Conservation (phyloP, 2,888 invertebrate species). For the Polydrusus cervinus region DNA sequence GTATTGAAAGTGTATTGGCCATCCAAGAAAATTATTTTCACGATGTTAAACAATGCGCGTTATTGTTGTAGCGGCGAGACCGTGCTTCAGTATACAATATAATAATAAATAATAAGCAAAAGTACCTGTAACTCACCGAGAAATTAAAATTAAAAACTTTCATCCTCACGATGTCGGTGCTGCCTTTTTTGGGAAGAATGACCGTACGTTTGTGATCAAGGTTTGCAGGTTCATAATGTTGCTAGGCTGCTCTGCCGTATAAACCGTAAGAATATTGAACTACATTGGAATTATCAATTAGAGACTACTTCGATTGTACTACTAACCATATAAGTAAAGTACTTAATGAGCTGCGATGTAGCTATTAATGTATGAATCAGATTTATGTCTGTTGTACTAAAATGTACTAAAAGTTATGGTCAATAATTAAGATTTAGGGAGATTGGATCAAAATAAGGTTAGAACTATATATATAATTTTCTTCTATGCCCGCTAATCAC, state of each 20-base stretch:
- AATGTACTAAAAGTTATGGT: too few relatives aligned
- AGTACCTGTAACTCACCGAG: constrained; percentile 60
- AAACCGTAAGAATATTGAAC: too few relatives aligned
- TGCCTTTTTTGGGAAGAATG: constrained; percentile 48
- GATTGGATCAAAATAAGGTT: too few relatives aligned
- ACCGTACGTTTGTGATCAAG: constrained; percentile 13
- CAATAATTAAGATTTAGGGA: too few relatives aligned
- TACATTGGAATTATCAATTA: too few relatives aligned
- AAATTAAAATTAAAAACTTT: constrained; percentile 60
- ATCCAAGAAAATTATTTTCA: constrained; percentile 69
- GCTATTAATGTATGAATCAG: too few relatives aligned
- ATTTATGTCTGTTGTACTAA: too few relatives aligned
- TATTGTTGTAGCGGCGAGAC: constrained; percentile 64
- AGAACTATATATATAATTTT: too few relatives aligned
- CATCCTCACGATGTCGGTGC: constrained; percentile 47
- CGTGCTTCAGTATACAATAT: constrained; percentile 67
- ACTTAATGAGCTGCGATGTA: too few relatives aligned
- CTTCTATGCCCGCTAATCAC: too few relatives aligned
- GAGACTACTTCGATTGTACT: too few relatives aligned
- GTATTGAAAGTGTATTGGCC: constrained; percentile 68
- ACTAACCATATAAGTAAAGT: too few relatives aligned
- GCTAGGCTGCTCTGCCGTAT: background rate
- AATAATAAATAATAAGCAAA: constrained; percentile 67
- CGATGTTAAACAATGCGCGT: constrained; percentile 68
- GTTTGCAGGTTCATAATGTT: background rate